A percentile compares a stretch with the other conserved stretches of the same genome.
phyloP scores from a whole-genome alignment of 2,888 invertebrate genomes.

The Ophion slaviceki region DNA sequence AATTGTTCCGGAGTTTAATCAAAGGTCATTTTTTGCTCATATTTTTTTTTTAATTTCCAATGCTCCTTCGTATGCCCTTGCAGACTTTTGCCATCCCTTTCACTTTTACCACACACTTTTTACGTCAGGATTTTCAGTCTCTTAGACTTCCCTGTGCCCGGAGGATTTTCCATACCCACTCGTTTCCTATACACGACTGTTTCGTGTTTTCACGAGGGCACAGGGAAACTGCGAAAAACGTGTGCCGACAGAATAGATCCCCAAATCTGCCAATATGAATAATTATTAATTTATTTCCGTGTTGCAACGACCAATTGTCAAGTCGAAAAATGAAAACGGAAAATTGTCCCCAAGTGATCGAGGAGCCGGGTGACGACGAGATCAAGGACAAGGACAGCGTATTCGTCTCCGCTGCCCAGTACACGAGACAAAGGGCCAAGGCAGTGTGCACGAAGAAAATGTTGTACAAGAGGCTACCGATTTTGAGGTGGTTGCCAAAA shows the following conservation, averaged over 20 bases:
- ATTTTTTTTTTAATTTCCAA: background rate
- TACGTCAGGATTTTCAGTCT: background rate
- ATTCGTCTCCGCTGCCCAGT: constrained; percentile 79
- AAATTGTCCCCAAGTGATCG: constrained; percentile 74
- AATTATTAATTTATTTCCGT: background rate
- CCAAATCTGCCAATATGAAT: background rate
- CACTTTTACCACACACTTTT: background rate
- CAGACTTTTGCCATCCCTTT: background rate
- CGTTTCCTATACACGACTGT: background rate
- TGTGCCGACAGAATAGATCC: background rate
- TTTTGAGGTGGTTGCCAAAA: constrained; percentile 91
- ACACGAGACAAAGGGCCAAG: constrained; percentile 83
- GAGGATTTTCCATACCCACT: background rate
- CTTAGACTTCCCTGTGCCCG: background rate
- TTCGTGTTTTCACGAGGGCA: background rate
- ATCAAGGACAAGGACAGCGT: constrained; percentile 76
- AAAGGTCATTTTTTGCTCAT: too few relatives aligned
- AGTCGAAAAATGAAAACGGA: background rate
- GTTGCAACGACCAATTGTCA: background rate
- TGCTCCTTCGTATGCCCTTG: background rate
- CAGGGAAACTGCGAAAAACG: background rate
- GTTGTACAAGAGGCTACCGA: constrained; percentile 90
- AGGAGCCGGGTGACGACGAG: constrained; percentile 78
- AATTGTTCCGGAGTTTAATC: too few relatives aligned
- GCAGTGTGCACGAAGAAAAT: constrained; percentile 88